These are phyloP conservation scores for Alfaro cultratus DNA, from an alignment of 2,797 vertebrate genomes.

Conservation along the genomic window DNA sequence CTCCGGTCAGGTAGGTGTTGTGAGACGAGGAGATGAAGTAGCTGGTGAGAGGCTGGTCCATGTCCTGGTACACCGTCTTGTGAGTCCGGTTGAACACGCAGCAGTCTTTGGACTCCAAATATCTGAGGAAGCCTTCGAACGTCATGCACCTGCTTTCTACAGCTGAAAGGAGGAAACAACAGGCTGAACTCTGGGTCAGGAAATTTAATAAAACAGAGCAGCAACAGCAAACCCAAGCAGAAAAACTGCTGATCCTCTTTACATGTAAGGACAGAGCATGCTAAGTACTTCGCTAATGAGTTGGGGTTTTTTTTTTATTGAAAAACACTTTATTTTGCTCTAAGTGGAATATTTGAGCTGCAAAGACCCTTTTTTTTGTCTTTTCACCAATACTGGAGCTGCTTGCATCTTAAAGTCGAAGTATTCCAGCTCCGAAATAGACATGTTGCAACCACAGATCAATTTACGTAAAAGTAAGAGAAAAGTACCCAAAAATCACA, in stretches of 20 bases:
- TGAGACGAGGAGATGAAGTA: conserved; percentile 92
- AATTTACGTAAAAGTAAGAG: background rate
- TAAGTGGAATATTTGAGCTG: background rate
- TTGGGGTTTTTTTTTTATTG: background rate
- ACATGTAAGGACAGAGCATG: too few species aligned
- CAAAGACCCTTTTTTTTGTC: background rate
- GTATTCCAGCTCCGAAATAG: background rate
- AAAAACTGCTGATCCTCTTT: background rate
- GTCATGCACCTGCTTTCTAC: conserved; percentile 78
- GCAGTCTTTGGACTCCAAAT: conserved; percentile 84
- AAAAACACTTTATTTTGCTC: background rate
- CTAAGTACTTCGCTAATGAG: background rate
- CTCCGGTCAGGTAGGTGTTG: conserved; percentile 88
- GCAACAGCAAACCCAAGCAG: background rate
- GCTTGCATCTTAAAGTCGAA: background rate
- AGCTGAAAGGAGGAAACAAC: conserved; percentile 72
- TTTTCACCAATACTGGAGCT: background rate
- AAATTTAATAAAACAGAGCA: background rate
- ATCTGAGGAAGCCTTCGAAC: conserved; percentile 87
- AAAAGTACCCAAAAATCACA: too few species aligned
- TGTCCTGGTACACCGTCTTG: conserved; percentile 84
- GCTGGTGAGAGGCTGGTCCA: conserved; percentile 83
- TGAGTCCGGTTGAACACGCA: conserved; percentile 77
- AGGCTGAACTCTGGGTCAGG: conserved; percentile 10
- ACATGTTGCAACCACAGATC: background rate